phyloP scores from a whole-genome alignment of 2,797 vertebrate genomes.

The Myoxocephalus aenaeus region DNA sequence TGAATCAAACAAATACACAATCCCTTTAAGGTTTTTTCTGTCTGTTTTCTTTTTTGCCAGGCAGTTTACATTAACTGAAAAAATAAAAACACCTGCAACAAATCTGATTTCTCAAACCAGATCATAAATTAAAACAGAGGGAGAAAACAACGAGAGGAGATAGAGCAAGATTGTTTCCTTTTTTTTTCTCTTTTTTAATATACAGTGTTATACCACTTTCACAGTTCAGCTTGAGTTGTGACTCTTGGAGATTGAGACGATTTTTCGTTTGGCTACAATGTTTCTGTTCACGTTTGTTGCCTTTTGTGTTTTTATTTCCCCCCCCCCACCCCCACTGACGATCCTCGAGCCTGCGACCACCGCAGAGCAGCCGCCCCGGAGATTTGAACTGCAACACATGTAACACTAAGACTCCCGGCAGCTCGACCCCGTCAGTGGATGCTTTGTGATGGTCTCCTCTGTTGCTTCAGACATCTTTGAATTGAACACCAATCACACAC shows the following conservation, averaged over 20 bases:
- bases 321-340: conserved; percentile 79
- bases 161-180: conserved; percentile 88
- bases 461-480: conserved; percentile 76
- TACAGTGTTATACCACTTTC: conserved; percentile 99
- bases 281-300: conserved; percentile 78
- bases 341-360: conserved; percentile 74
- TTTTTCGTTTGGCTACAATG: conserved; percentile 88
- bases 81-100: conserved; percentile 94
- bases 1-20: conserved; percentile 99
- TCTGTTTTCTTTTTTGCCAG: conserved; percentile 97
- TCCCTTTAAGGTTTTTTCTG: conserved; percentile 96
- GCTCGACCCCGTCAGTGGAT: conserved; percentile 80
- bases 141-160: conserved; percentile 87
- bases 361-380: conserved; percentile 76
- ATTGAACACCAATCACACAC: conserved; percentile 73
- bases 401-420: conserved; percentile 90
- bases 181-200: conserved; percentile 86
- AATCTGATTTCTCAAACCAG: conserved; percentile 99
- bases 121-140: conserved; percentile 97
- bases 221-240: conserved; percentile 99
- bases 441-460: conserved; percentile 77
- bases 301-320: conserved; percentile 77
- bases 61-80: conserved; percentile 98
- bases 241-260: conserved; percentile 97
- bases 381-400: conserved; percentile 85